Percentiles rank a stretch among this genome's conserved stretches.
Conservation (phyloP, 2,888 invertebrate species). For the Hofmannophila pseudospretella region DNA sequence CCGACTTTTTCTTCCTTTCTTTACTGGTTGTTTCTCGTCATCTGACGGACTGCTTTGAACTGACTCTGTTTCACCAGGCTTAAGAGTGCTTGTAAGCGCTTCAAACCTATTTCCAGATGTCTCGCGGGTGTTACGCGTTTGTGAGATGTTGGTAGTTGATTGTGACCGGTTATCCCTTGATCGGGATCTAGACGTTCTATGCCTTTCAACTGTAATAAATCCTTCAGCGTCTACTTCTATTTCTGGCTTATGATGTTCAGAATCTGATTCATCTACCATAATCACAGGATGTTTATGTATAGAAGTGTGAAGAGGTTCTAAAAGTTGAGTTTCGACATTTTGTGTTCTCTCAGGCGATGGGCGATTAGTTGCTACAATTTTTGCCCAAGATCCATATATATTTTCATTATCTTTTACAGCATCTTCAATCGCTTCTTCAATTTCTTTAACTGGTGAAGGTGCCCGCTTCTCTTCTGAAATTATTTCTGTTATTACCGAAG, state of each 20-base stretch:
- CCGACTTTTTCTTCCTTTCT: conserved; percentile 45
- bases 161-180: conserved; percentile 64
- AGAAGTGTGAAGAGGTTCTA: conserved; percentile 15
- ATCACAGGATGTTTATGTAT: conserved; percentile 47
- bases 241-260: conserved; percentile 36
- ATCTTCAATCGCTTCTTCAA: conserved; percentile 11
- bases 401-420: conserved; percentile 17
- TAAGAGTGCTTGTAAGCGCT: conserved; percentile 41
- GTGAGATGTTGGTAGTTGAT: conserved; percentile 34
- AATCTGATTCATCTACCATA: conserved; percentile 51
- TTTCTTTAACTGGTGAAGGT: conserved; percentile 6
- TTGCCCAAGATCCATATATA: conserved; percentile 55
- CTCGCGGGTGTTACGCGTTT: conserved; percentile 36
- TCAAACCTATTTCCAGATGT: conserved; percentile 57
- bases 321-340: conserved; percentile 25
- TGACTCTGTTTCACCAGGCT: conserved; percentile 33
- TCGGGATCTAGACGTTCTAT: conserved; percentile 71
- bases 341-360: conserved; percentile 46
- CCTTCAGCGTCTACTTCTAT: conserved; percentile 58
- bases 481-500: conserved; percentile 17
- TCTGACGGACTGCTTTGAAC: conserved; percentile 26
- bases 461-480: conserved; percentile 13
- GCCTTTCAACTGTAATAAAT: conserved; percentile 68
- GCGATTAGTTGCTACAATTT: conserved; percentile 54
- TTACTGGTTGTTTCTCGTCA: conserved; percentile 30